Evolutionary conservation across 2,113 vertebrate genomes (phyloP), one percentile per base, ranked within the genome.

Genomic region (Urocolius indicus): DNA sequence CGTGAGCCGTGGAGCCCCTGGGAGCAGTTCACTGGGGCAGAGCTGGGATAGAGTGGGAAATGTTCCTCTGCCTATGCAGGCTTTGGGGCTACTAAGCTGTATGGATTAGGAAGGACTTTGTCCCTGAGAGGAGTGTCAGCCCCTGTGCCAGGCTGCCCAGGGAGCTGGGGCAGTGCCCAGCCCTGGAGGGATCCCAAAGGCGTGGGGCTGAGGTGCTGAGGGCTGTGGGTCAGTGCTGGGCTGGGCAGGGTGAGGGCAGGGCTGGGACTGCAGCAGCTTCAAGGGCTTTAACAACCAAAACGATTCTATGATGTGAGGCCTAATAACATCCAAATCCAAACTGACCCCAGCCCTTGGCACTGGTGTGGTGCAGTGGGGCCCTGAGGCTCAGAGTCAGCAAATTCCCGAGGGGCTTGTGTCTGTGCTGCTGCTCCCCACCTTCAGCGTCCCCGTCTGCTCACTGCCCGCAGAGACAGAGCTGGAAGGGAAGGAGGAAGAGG

Each of bases 401-500:
- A 13, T 7, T 10, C 1, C 13, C 19, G 21, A 12, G 29, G 20
- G 20, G 5, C 63, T 55, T 49, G 57, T 38, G 30, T n/a, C 36
- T 58, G 46, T 45, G 27, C 2, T n/a, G 59, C 55, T 8, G 8
- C 58, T 68, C 43, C 24, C 3, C 1, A 34, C 29, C 36, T 10
- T 15, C 3, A 49, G 13, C 4, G 0, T 34, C 55, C n/a, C 9
- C 0, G 0, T 58, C 78, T 24, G 32, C 23, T 62, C 16, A 52
- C 14, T 6, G 36, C 30, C 55, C 13, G 58, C 90, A 93, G 98
- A 98, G 34, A 34, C 59, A 69, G 97, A 98, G 66, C 94, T 52
- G 0, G 97, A 96, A 36, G 83, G 89, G 45, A 97, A 97, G 63
- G 97, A 96, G 21, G 96, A 98, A 22, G 97, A 96, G 6, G 77